phyloP scores from a whole-genome alignment of 2,888 invertebrate species.

The Drosophila nr. perissopoda region DNA sequence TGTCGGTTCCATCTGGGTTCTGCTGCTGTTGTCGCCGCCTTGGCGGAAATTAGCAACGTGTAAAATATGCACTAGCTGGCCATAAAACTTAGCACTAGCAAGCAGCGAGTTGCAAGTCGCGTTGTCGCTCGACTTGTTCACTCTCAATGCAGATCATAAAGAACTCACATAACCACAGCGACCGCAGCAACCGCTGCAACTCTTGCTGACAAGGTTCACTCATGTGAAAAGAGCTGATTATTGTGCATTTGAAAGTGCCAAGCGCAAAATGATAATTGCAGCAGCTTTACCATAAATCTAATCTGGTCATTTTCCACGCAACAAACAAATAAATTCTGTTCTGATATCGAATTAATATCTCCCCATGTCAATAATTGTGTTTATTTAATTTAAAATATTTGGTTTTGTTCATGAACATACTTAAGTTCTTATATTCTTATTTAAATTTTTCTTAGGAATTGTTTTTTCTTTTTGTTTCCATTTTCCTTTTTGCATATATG shows the following conservation, averaged over 20 bases:
- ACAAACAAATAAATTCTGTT: not conserved
- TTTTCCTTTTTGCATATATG: not conserved
- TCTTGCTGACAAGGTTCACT: constrained; percentile 28
- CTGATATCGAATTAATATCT: not conserved
- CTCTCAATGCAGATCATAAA: constrained; percentile 40
- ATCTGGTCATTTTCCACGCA: not conserved
- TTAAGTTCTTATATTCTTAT: not conserved
- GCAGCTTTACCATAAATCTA: not conserved
- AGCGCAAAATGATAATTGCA: not conserved
- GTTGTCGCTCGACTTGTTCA: constrained; percentile 29
- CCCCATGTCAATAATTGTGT: not conserved
- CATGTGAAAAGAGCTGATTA: constrained; percentile 16
- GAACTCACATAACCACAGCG: constrained; percentile 22
- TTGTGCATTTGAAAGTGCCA: not conserved
- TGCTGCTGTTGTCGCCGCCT: constrained; percentile 14
- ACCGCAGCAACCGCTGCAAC: not conserved
- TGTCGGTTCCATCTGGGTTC: constrained; percentile 29
- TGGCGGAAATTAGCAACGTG: constrained; percentile 58
- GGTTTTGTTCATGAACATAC: not conserved
- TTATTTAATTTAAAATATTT: not conserved
- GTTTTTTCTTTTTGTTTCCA: fast-evolving
- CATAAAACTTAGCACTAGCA: constrained; percentile 40
- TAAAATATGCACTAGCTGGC: constrained; percentile 69
- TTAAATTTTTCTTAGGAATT: not conserved
- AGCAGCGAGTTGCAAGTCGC: constrained; percentile 6